phyloP scores from a whole-genome alignment of 2,113 vertebrate species.

The Charadrius vociferus region DNA sequence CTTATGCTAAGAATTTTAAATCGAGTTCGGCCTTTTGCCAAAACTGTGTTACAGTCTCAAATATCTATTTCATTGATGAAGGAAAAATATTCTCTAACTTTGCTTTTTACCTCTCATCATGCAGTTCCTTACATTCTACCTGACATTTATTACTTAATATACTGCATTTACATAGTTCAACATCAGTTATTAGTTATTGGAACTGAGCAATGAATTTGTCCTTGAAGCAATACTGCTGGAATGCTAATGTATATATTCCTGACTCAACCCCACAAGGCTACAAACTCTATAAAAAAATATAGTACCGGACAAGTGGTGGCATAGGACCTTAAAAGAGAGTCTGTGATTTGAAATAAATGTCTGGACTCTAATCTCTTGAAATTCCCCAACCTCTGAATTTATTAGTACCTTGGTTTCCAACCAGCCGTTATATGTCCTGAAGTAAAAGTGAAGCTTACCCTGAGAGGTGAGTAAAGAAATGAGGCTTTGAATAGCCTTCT shows the following conservation, averaged over 20 bases:
- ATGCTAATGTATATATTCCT: not conserved
- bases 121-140: not conserved
- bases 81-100: not conserved
- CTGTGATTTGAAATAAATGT: not conserved
- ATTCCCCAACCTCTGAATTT: not conserved
- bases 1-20: not conserved
- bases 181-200: not conserved
- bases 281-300: not conserved
- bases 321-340: not conserved
- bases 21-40: not conserved
- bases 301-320: not conserved
- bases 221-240: not conserved
- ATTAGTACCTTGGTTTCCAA: not conserved
- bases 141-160: not conserved
- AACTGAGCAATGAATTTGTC: not conserved
- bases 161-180: not conserved
- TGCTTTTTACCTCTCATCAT: not conserved
- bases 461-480: not conserved
- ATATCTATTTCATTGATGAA: not conserved
- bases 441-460: not conserved
- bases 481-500: not conserved
- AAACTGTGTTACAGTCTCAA: not conserved
- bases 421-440: not conserved
- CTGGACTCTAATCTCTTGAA: not conserved
- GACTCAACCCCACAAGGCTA: not conserved